These are phyloP conservation scores for Noturus placidus DNA, from an alignment of 2,113 vertebrate genomes.

Conservation along the genomic window DNA sequence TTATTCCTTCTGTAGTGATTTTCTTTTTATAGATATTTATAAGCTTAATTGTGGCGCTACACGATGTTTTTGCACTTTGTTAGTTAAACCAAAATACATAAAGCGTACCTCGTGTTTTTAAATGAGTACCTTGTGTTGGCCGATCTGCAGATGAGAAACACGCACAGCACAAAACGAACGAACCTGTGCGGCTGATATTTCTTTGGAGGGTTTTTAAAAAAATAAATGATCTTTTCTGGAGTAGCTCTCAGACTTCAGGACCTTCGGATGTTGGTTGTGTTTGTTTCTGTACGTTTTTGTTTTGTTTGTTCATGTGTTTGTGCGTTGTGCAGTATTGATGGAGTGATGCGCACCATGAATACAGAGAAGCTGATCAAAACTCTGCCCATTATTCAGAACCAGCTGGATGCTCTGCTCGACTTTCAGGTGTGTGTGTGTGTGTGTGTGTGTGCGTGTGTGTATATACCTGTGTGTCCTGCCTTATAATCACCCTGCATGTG, in stretches of 20 bases:
- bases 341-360: slow-evolving; percentile 93
- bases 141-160: background rate
- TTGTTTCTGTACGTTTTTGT: slow-evolving; percentile 33
- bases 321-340: slow-evolving; percentile 75
- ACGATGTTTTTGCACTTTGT: background rate
- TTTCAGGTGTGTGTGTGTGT: slow-evolving; percentile 79
- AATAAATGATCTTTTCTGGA: background rate
- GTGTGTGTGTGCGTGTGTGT: background rate
- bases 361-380: slow-evolving; percentile 91
- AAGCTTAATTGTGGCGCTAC: background rate
- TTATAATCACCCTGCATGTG: background rate
- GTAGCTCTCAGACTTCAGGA: background rate
- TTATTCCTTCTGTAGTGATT: background rate
- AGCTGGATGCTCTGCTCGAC: slow-evolving; percentile 91
- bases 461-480: background rate
- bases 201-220: background rate
- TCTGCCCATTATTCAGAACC: slow-evolving; percentile 91
- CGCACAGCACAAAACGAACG: background rate
- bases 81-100: background rate
- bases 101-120: background rate
- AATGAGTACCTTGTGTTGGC: too few relatives aligned
- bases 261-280: background rate
- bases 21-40: background rate
- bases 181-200: background rate
- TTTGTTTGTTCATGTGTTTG: slow-evolving; percentile 46